A percentile compares a stretch with the other conserved stretches of the same genome.
Conservation (phyloP, 2,113 vertebrate species). For the Phylloscopus whistleri region DNA sequence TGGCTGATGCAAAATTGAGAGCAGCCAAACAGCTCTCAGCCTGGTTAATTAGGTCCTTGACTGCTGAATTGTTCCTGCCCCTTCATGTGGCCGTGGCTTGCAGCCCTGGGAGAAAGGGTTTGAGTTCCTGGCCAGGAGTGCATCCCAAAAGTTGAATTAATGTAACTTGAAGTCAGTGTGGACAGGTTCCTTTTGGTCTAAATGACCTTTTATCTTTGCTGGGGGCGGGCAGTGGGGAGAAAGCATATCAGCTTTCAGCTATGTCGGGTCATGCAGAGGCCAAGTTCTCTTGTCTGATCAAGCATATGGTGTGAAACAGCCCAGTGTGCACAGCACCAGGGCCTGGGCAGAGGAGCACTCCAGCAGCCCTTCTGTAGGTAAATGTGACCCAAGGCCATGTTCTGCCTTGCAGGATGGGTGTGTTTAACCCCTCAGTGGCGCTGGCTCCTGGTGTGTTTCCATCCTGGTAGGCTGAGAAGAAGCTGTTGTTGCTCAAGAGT, state of each 20-base stretch:
- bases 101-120: slow-evolving; percentile 24
- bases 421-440: neutral
- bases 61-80: slow-evolving; percentile 55
- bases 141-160: slow-evolving; percentile 5
- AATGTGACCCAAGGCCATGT: neutral
- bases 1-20: slow-evolving; percentile 64
- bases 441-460: neutral
- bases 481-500: neutral
- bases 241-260: slow-evolving; percentile 32
- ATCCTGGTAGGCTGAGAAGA: neutral
- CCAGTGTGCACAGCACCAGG: neutral
- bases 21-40: slow-evolving; percentile 55
- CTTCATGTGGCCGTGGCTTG: slow-evolving; percentile 24
- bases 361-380: neutral
- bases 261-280: slow-evolving; percentile 14
- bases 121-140: slow-evolving; percentile 3
- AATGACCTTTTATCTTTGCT: slow-evolving; percentile 34
- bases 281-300: slow-evolving; percentile 45
- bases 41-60: slow-evolving; percentile 65
- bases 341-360: neutral
- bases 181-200: slow-evolving; percentile 9
- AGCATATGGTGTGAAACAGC: neutral
- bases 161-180: neutral
- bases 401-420: neutral
- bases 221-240: slow-evolving; percentile 17